Conservation (phyloP, 2,113 vertebrate species). For the Zosterops lateralis region DNA sequence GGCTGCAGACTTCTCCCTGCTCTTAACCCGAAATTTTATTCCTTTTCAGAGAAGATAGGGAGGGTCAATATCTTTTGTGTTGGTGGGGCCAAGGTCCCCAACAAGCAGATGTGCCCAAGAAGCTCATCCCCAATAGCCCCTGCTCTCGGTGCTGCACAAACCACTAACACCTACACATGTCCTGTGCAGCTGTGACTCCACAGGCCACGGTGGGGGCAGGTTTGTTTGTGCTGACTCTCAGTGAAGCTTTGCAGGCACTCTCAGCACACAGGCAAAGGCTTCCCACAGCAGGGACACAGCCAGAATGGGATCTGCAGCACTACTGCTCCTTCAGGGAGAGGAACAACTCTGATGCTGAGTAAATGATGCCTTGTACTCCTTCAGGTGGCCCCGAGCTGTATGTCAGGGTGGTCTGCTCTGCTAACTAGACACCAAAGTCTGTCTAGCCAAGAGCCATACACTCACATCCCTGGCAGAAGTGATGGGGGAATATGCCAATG, state of each 20-base stretch:
- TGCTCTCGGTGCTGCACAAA: background rate
- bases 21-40: background rate
- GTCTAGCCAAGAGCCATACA: background rate
- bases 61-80: rapidly evolving
- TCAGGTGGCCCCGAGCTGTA: background rate
- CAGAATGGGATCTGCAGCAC: background rate
- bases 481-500: background rate
- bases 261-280: background rate
- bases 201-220: rapidly evolving
- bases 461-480: background rate
- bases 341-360: background rate
- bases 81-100: background rate
- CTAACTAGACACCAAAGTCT: background rate
- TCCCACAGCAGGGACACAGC: background rate
- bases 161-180: rapidly evolving
- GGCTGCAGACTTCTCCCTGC: background rate
- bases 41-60: background rate
- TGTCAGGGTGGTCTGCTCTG: background rate
- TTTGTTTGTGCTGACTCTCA: background rate
- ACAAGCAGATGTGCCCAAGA: background rate
- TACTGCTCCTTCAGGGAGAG: background rate
- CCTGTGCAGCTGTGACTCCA: background rate
- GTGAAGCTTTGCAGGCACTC: background rate
- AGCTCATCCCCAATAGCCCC: background rate
- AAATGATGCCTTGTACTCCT: background rate